Base-by-base conservation (phyloP, 2,797 vertebrate genomes). In the Sphenodon punctatus region DNA sequence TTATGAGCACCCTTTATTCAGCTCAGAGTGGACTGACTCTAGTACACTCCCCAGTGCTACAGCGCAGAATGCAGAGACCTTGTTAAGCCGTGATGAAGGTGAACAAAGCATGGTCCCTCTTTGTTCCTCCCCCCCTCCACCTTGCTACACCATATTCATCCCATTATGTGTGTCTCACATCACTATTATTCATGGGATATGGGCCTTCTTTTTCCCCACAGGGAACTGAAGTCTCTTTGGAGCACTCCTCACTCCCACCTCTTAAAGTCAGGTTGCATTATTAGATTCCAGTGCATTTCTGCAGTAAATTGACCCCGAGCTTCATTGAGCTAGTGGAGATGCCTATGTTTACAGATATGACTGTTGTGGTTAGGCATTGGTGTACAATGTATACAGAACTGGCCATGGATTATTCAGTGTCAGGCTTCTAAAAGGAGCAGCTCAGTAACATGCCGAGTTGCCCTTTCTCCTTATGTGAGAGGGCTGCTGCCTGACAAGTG, bases 1-100 rank as follows among this genome's bases (percentile, higher is more conserved):
- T 97, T 98, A 96, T 98, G 97, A 98, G 81, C 97, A 98, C 92
- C 97, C 97, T 95, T 97, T 98, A 97, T 98, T 98, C 98, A 97
- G 97, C 97, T 97, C 97, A 7, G 97, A 97, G 95, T 97, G 97
- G 97, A 95, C 96, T 93, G 94, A 97, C 96, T 97, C 97, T 94
- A 96, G 96, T 95, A 80, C 95, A 91, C 94, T 71, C 93, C 96
- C 97, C 95, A 95, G 96, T 93, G 97, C 95, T 97, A 95, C 97
- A 95, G 96, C 94, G 82, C 94, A 92, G 91, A 92, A 91, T 67
- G 49, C 91, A 90, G 90, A 94, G 90, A 95, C 96, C 96, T 96
- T 97, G 93, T 97, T 97, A 97, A 97, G 96, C 96, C 96, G 93
- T 96, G 97, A 97, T 91, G 96, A 97, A 98, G 97, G 97, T 98